Evolutionary conservation across 2,888 invertebrate genomes (phyloP).

Genomic region (Neoaliturus tenellus): DNA sequence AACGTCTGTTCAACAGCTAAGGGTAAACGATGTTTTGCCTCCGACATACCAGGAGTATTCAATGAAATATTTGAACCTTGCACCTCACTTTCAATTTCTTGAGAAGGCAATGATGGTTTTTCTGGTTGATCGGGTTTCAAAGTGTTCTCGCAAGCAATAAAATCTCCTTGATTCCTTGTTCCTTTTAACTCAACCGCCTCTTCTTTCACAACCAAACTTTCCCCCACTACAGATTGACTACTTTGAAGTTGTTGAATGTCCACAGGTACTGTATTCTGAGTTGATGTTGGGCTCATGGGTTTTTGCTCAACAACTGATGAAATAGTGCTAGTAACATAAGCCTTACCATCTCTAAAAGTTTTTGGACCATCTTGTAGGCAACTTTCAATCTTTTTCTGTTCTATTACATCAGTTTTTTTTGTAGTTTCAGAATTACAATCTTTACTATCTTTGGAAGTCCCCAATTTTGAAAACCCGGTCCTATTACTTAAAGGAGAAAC

Average conservation of each 20-base stretch:
- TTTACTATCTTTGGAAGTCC: background rate
- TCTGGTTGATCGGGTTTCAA: background rate
- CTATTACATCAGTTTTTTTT: background rate
- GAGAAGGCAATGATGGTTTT: background rate
- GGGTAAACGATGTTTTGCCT: constrained; percentile 65
- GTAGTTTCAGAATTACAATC: background rate
- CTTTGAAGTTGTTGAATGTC: background rate
- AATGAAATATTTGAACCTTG: too few relatives aligned
- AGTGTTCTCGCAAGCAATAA: background rate
- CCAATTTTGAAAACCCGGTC: constrained; percentile 16
- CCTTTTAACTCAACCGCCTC: background rate
- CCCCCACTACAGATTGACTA: background rate
- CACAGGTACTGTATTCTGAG: background rate
- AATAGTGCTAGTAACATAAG: background rate
- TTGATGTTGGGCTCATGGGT: background rate
- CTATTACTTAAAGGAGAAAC: constrained; percentile 28
- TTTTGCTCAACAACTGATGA: background rate
- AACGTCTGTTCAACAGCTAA: constrained; percentile 65
- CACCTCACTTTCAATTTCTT: background rate
- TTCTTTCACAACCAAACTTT: background rate
- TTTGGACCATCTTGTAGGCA: background rate
- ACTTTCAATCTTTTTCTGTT: background rate
- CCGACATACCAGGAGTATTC: constrained; percentile 28
- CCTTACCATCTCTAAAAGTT: background rate
- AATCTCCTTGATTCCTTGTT: background rate